phyloP scores from a whole-genome alignment of 1,140 invertebrate genomes.

The Chelonus insularis region DNA sequence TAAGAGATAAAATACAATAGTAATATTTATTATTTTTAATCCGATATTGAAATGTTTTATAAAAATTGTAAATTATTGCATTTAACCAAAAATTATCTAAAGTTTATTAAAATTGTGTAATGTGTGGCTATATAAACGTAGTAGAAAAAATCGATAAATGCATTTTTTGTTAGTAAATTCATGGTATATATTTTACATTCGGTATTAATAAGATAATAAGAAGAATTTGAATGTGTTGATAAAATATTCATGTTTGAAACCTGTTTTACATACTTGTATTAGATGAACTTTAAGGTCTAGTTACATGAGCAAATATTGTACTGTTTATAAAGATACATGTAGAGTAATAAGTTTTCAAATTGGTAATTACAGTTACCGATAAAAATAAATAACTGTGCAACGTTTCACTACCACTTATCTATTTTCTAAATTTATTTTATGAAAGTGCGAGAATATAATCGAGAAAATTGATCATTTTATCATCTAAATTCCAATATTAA shows the following conservation, averaged over 20 bases:
- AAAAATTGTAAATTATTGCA: no score
- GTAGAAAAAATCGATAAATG: no score
- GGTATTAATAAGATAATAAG: background rate
- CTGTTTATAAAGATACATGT: background rate
- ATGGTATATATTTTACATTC: no score
- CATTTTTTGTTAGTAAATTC: no score
- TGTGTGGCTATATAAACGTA: no score
- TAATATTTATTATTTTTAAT: conserved; percentile 13
- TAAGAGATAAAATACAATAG: conserved; percentile 30
- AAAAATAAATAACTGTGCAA: no score
- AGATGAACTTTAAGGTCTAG: conserved; percentile 3
- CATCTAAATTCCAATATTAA: no score
- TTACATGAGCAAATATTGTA: background rate
- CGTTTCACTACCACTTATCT: background rate
- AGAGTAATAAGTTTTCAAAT: background rate
- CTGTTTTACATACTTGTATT: background rate
- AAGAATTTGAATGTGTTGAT: background rate
- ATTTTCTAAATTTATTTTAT: background rate
- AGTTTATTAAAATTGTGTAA: no score
- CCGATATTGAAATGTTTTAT: no score
- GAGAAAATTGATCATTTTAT: background rate
- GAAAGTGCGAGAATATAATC: no score
- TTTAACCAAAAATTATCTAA: no score
- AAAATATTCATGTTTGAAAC: background rate
- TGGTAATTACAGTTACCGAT: background rate